Evolutionary conservation across 2,113 vertebrate genomes (phyloP).

Genomic region (Pleuronectes platessa): DNA sequence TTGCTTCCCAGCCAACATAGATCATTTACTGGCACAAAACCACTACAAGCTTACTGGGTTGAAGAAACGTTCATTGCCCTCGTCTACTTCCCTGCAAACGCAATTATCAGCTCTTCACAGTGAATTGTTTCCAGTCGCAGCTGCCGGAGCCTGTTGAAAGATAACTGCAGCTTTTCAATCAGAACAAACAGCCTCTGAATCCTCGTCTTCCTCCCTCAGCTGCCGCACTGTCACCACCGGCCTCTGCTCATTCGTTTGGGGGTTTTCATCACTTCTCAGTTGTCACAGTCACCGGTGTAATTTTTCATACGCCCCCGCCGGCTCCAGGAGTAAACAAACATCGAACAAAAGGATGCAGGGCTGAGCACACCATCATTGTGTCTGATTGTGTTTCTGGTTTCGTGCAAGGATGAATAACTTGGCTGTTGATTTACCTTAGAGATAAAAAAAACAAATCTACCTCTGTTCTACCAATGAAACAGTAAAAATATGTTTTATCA

Average conservation of each 20-base stretch:
- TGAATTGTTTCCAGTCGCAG: constrained; percentile 18
- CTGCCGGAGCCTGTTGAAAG: constrained; percentile 27
- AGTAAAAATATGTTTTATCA: too few species aligned
- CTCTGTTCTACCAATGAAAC: too few species aligned
- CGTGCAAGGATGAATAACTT: neutral
- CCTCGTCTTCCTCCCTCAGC: neutral
- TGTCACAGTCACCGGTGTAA: constrained; percentile 11
- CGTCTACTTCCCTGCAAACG: constrained; percentile 16
- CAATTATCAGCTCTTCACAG: constrained; percentile 25
- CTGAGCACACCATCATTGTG: neutral
- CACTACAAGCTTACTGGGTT: too few species aligned
- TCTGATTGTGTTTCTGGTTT: neutral
- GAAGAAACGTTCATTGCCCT: constrained; percentile 4
- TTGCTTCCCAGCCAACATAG: too few species aligned
- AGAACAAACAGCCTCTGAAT: too few species aligned
- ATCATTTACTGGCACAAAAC: too few species aligned
- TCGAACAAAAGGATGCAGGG: constrained; percentile 13
- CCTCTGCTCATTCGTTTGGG: constrained; percentile 1
- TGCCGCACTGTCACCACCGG: constrained; percentile 34
- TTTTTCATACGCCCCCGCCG: constrained; percentile 4
- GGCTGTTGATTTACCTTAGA: neutral
- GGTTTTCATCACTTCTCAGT: constrained; percentile 43
- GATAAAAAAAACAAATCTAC: neutral
- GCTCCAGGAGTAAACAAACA: constrained; percentile 29
- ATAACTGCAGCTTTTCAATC: constrained; percentile 10